Evolutionary conservation across 2,888 invertebrate genomes (phyloP), one percentile per base, ranked within the genome.

Genomic region (Agrotis clavis): DNA sequence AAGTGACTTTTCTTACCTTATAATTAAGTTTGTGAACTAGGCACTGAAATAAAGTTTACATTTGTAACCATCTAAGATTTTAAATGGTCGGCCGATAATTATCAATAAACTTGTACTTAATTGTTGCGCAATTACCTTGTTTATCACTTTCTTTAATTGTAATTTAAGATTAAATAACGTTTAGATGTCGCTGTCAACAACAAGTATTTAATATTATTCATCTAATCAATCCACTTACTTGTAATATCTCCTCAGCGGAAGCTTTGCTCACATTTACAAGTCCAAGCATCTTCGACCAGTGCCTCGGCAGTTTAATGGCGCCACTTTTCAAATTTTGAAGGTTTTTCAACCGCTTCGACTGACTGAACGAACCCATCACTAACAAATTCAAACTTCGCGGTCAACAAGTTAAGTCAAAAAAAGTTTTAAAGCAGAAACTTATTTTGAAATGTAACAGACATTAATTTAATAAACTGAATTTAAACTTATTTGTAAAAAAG

Each of bases 251-350:
- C 66, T 94, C 94, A 74, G 88, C 78, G 0, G 91, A 87, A 13
- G 87, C 82, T 78, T 92, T 93, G 67, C 86, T 90, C 25, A 90
- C 78, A 63, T 88, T 91, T 0, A 89, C 87, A 5, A 92, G 85
- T 7, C 94, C 92, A 60, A 94, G 84, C 90, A 95, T 92, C 81
- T 93, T 94, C 0, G 94, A 94, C 92, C 93, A 93, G 77, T 94
- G 93, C 0, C 93, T 87, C 0, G 95, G 93, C 13, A 94, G 70
- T 71, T 90, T 94, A 0, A 93, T 93, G 2, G 92, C 92, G 75
- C 92, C 92, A 88, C 87, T 92, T 91, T 92, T 94, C 18, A 94
- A 92, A 88, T 87, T 89, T 63, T 92, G 90, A 41, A 94, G 86
- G 79, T 92, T 91, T 72, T 85, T 89, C 71, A 93, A 88, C 50